These are phyloP conservation scores for Halcyon leucocephala DNA, from an alignment of 2,797 vertebrate genomes.

Conservation along the genomic window DNA sequence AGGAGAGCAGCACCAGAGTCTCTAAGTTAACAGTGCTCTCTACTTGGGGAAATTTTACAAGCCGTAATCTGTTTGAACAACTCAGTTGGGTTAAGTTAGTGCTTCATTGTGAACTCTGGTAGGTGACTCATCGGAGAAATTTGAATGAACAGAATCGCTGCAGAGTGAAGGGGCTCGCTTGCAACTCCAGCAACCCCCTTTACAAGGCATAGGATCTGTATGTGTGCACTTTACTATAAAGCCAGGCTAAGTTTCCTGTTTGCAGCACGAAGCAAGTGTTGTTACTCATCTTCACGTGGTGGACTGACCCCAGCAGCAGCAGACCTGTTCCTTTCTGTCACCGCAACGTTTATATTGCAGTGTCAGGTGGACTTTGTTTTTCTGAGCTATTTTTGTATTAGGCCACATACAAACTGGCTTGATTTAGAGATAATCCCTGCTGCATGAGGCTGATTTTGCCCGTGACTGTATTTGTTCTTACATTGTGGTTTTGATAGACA, in stretches of 20 bases:
- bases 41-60: constrained; percentile 8
- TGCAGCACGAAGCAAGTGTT: neutral
- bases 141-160: neutral
- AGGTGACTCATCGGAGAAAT: neutral
- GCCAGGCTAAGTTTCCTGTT: neutral
- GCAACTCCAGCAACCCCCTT: neutral
- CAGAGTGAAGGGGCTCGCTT: neutral
- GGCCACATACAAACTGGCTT: neutral
- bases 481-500: neutral
- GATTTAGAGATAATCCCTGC: neutral
- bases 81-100: neutral
- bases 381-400: neutral
- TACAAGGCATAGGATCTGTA: neutral
- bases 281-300: neutral
- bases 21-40: neutral
- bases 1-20: neutral
- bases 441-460: neutral
- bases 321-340: neutral
- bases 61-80: neutral
- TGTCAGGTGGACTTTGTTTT: neutral
- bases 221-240: neutral
- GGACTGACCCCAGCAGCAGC: neutral
- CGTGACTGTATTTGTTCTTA: neutral
- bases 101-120: neutral
- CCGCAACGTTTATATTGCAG: neutral